These are phyloP conservation scores for Papilio polyxenes DNA, from an alignment of 1,140 invertebrate genomes.

Conservation along the genomic window DNA sequence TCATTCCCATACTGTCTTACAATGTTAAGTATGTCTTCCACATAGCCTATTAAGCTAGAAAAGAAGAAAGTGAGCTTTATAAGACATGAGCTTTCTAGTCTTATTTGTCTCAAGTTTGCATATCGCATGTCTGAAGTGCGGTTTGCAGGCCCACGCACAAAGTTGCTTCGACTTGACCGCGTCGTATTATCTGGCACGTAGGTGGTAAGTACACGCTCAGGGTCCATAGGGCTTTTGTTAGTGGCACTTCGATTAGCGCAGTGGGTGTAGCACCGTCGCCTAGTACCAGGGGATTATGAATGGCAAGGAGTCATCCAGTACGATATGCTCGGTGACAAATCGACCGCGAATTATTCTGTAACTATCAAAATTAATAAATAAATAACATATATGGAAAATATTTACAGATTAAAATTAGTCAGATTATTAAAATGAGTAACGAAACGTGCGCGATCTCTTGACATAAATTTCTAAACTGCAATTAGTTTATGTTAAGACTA, in stretches of 20 bases:
- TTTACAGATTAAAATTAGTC: background rate
- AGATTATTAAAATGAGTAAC: background rate
- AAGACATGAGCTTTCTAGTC: background rate
- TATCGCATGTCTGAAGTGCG: background rate
- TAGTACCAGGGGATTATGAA: conserved; percentile 30
- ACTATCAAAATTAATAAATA: too few species aligned
- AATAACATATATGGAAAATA: background rate
- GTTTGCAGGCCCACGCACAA: background rate
- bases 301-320: conserved; percentile 6
- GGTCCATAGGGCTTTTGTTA: conserved; percentile 16
- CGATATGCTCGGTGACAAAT: conserved; percentile 20
- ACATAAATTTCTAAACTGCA: conserved; percentile 17
- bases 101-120: conserved; percentile 3
- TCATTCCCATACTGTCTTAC: too few species aligned
- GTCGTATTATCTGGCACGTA: conserved; percentile 3
- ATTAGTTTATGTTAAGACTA: conserved; percentile 19
- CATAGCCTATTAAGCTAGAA: too few species aligned
- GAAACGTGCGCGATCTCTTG: background rate
- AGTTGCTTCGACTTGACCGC: background rate
- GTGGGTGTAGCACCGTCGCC: conserved; percentile 28
- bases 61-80: background rate
- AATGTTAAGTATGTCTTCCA: too few species aligned
- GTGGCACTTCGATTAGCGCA: conserved; percentile 1
- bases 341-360: background rate
- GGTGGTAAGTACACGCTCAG: background rate